Base-by-base conservation (phyloP, 1,140 invertebrate genomes). In the Trichonephila clavata region DNA sequence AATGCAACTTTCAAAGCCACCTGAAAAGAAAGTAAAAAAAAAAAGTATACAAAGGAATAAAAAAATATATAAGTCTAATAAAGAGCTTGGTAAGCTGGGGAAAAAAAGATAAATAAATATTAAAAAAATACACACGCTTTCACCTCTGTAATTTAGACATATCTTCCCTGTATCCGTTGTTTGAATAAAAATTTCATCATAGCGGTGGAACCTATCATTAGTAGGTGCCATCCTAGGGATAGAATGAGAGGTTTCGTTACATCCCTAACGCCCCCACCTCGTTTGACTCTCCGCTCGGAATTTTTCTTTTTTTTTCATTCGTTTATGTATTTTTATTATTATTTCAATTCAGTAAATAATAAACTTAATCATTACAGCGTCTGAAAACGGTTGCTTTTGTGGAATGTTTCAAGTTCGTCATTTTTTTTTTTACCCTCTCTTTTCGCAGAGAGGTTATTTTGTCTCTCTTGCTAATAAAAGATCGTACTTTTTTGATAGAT, bases 81-180 rank as follows among this genome's bases (percentile, higher is more conserved):
- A 50, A 50, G 50, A 27, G n/a, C 24, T 24, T 24, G 63, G 24
- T 65, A 65, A n/a, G n/a, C 21, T n/a, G 65, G 8, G 18, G 21
- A 50, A 84, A n/a, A 84, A 21, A 24, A 27, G 59, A 24, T 3
- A 16, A 2, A 84, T 59, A 59, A 50, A n/a, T 16, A n/a, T 7
- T 4, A n/a, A 60, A 59, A 57, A 84, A 84, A 32, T 6, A 27
- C 32, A 50, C 32, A 59, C 24, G 50, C 57, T 87, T 87, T n/a
- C 86, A 39, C 32, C 59, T 39, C 27, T 87, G 24, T 87, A 87
- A 87, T 87, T 87, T 7, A 63, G 32, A 87, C 59, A 20, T 63
- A 87, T 61, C 63, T 87, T 87, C 32, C 10, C n/a, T 57, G 86
- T 87, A 87, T 87, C 86, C 43, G 21, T 39, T 87, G 86, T 87